Evolutionary conservation across 1,140 invertebrate genomes (phyloP), one percentile per base, ranked within the genome.

Genomic region (Drosophila leontia): DNA sequence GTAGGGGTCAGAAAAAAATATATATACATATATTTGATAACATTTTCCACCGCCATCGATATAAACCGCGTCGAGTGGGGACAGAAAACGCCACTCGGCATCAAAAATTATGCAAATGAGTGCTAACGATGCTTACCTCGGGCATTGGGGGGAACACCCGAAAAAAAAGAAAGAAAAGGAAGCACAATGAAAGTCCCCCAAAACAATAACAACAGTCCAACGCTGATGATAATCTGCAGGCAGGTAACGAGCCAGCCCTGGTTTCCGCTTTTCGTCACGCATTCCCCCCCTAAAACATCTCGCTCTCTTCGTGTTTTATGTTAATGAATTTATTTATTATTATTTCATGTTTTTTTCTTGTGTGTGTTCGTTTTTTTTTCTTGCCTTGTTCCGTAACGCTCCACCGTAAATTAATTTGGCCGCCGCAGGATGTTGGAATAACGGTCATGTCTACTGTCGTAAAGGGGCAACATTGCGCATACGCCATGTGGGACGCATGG

Each of bases 271-370:
- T 63, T 69, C 63, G 83, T 79, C 79, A 86, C 82, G 82, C 83
- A 82, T 68, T 77, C 51, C 48, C 17, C 17, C 12, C 39, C 51
- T 32, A 11, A 34, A 34, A 37, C 47, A 23, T 48, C 9, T 3
- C 32, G 9, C 56, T 64, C 29, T 44, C 42, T 48, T 44, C 56
- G 74, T 85, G 68, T 82, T 85, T 86, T 85, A 86, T 88, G 83
- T 87, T 86, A 86, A 86, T 88, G 80, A 88, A 86, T 88, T 87
- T 86, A 86, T 86, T 83, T 86, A 86, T 86, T 86, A 86, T 86
- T 86, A 87, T 87, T 86, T 82, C 75, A 75, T 82, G 72, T 75
- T 60, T 55, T 69, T 72, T 74, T 64, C 55, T n/a, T 37, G 67
- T 44, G 11, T 35, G 51, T 26, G 13, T 50, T 34, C 5, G 47